Evolutionary conservation across 1,140 invertebrate species (phyloP).

Genomic region (Cylas formicarius): DNA sequence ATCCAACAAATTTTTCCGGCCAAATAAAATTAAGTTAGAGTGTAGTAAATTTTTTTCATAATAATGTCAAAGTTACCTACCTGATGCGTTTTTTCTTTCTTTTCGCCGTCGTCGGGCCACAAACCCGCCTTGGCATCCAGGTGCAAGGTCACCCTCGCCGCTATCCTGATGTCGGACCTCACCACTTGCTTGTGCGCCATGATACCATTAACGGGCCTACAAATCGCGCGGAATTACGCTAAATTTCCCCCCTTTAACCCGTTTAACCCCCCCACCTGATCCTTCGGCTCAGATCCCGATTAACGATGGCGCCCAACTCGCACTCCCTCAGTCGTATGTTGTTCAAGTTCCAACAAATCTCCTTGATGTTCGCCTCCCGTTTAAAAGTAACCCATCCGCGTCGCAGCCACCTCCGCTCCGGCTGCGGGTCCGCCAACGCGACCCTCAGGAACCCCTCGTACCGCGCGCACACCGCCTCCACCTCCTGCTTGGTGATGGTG

Average conservation of each 20-base stretch:
- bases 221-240: constrained; percentile 61
- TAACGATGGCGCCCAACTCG: constrained; percentile 90
- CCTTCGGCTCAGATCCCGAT: constrained; percentile 60
- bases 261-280: constrained; percentile 5
- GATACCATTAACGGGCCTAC: constrained; percentile 88
- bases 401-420: constrained; percentile 90
- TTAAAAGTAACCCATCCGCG: constrained; percentile 98
- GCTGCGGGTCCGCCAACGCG: constrained; percentile 92
- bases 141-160: constrained; percentile 92
- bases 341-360: constrained; percentile 98
- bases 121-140: constrained; percentile 78
- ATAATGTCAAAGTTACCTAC: constrained; percentile 9
- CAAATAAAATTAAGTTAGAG: constrained; percentile 1
- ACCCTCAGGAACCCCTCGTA: constrained; percentile 95
- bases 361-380: constrained; percentile 95
- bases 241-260: constrained; percentile 54
- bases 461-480: constrained; percentile 77
- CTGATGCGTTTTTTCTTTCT: constrained; percentile 38
- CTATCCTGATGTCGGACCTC: constrained; percentile 85
- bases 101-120: constrained; percentile 59
- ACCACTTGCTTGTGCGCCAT: constrained; percentile 87
- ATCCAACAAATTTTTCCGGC: too few species aligned
- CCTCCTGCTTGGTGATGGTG: constrained; percentile 90
- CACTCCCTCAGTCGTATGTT: constrained; percentile 88
- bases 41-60: not conserved